phyloP scores from a whole-genome alignment of 2,888 invertebrate genomes.

The Lochmaea crataegi region DNA sequence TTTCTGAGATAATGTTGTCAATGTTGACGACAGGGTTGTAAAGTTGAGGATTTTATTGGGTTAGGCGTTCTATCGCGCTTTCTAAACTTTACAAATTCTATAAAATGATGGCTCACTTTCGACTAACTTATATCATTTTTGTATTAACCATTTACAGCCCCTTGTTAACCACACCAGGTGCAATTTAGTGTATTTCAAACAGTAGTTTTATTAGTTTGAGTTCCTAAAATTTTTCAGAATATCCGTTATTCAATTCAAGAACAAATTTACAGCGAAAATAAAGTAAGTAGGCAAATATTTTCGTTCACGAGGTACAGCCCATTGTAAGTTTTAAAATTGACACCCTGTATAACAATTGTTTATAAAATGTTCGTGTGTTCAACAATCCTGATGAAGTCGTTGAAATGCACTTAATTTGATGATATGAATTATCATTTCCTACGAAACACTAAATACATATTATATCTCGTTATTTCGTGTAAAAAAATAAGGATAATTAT shows the following conservation, averaged over 20 bases:
- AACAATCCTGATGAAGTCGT: slow-evolving; percentile 9
- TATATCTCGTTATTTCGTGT: slow-evolving; percentile 13
- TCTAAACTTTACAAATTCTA: slow-evolving; percentile 30
- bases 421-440: slow-evolving; percentile 12
- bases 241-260: too few relatives aligned
- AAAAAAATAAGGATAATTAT: slow-evolving; percentile 13
- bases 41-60: slow-evolving; percentile 39
- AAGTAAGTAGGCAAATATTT: neutral
- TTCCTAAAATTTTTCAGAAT: too few relatives aligned
- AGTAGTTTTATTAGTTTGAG: neutral
- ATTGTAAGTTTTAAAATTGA: too few relatives aligned
- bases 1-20: slow-evolving; percentile 41
- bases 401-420: slow-evolving; percentile 12
- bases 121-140: neutral
- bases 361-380: neutral
- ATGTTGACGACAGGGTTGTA: slow-evolving; percentile 37
- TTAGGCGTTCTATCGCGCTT: slow-evolving; percentile 30
- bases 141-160: slow-evolving; percentile 1
- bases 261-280: too few relatives aligned
- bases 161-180: slow-evolving; percentile 2
- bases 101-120: slow-evolving; percentile 12
- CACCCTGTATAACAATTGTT: neutral
- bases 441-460: slow-evolving; percentile 8
- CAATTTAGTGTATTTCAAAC: neutral
- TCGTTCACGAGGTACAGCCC: too few relatives aligned